Evolutionary conservation across 2,113 vertebrate genomes (phyloP).

Genomic region (Motacilla tschutschensis): DNA sequence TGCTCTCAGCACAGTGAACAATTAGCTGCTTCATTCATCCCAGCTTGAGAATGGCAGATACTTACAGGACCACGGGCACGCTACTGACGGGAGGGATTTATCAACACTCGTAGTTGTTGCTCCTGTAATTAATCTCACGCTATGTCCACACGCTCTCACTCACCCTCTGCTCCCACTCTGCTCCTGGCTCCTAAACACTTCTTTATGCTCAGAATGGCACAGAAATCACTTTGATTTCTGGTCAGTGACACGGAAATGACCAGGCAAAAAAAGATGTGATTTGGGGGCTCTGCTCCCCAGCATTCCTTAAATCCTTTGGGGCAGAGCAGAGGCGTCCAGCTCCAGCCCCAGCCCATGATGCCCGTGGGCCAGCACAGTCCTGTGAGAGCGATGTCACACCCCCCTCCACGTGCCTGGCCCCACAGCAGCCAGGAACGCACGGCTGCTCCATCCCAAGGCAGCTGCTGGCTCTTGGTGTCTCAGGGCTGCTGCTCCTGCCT

Average conservation of each 20-base stretch:
- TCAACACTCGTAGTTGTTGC: neutral
- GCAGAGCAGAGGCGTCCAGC: neutral
- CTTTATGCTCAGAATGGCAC: neutral
- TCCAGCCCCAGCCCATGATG: rapidly evolving
- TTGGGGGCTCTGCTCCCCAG: neutral
- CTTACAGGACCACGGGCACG: slow-evolving; percentile 3
- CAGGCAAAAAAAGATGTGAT: neutral
- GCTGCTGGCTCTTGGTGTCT: rapidly evolving
- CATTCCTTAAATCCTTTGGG: too few species aligned
- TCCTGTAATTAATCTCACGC: slow-evolving; percentile 38
- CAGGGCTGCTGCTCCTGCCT: neutral
- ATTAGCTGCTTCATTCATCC: slow-evolving; percentile 60
- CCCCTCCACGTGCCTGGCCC: rapidly evolving
- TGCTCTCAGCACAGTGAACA: slow-evolving; percentile 41
- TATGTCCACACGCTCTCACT: neutral
- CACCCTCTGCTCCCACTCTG: neutral
- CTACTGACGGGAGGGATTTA: slow-evolving; percentile 33
- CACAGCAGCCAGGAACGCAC: rapidly evolving
- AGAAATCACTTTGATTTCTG: neutral
- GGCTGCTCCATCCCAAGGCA: rapidly evolving
- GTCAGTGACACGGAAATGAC: neutral
- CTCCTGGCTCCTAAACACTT: neutral
- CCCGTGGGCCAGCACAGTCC: rapidly evolving
- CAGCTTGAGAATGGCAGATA: slow-evolving; percentile 40
- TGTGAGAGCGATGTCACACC: rapidly evolving